Conservation (phyloP, 2,797 vertebrate species). For the Hephaestus fuliginosus region DNA sequence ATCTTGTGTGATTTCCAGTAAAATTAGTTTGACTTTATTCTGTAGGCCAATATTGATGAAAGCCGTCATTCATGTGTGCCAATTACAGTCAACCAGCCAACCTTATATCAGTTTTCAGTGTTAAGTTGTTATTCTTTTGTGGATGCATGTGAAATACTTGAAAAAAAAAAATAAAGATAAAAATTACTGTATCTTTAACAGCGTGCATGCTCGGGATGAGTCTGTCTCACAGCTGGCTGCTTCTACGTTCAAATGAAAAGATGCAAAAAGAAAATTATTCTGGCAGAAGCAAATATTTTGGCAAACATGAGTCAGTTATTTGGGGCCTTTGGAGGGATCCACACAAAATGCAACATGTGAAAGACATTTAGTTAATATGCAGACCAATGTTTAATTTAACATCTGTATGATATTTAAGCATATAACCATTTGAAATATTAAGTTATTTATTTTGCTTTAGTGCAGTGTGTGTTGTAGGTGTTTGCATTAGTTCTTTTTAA, state of each 20-base stretch:
- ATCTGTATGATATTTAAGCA: not conserved
- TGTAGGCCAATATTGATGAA: slow-evolving; percentile 49
- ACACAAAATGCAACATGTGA: slow-evolving; percentile 1
- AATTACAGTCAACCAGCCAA: slow-evolving; percentile 36
- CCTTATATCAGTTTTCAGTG: slow-evolving; percentile 69
- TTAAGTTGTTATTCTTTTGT: slow-evolving; percentile 73
- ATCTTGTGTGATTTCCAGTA: slow-evolving; percentile 1
- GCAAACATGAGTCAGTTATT: not conserved
- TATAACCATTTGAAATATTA: not conserved
- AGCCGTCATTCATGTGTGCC: slow-evolving; percentile 38
- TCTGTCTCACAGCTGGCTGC: slow-evolving; percentile 18
- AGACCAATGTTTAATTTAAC: not conserved
- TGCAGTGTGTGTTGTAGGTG: not conserved
- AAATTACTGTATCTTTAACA: slow-evolving; percentile 35
- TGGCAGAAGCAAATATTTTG: not conserved
- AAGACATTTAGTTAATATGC: not conserved
- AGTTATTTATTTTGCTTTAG: not conserved
- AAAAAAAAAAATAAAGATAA: slow-evolving; percentile 68
- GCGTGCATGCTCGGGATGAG: not conserved
- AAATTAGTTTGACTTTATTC: slow-evolving; percentile 16
- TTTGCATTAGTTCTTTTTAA: not conserved
- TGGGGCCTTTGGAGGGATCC: slow-evolving; percentile 1
- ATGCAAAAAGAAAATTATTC: not conserved
- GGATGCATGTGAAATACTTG: slow-evolving; percentile 78
- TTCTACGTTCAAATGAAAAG: not conserved